Evolutionary conservation across 2,113 vertebrate genomes (phyloP).

Genomic region (Gracilinanus agilis): DNA sequence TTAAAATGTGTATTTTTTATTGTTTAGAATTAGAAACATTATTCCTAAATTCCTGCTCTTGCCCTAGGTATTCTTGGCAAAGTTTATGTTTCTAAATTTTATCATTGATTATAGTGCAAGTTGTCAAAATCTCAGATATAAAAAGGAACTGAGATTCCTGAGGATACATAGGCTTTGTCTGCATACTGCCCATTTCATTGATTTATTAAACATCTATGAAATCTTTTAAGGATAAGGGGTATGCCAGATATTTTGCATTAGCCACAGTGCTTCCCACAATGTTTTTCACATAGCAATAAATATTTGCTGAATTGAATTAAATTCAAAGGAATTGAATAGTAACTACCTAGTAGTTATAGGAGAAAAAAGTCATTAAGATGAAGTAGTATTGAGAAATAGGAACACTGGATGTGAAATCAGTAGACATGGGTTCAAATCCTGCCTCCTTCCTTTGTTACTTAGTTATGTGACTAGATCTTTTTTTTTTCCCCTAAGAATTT

Average conservation of each 20-base stretch:
- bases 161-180: background rate
- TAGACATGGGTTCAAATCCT: background rate
- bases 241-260: background rate
- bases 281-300: background rate
- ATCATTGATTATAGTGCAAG: background rate
- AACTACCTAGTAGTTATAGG: background rate
- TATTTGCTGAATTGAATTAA: background rate
- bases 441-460: background rate
- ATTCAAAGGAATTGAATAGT: background rate
- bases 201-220: background rate
- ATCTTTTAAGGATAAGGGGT: background rate
- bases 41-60: background rate
- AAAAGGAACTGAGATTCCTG: background rate
- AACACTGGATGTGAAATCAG: background rate
- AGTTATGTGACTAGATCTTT: background rate
- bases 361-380: background rate
- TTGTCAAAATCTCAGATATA: background rate
- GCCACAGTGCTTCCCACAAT: background rate
- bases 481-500: background rate
- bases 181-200: background rate
- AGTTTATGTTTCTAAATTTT: background rate
- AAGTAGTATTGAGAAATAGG: background rate
- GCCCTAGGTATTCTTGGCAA: background rate
- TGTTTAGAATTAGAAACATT: background rate
- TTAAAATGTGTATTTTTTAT: background rate